A percentile compares a stretch with the other conserved stretches of the same genome.
phyloP scores from a whole-genome alignment of 2,888 invertebrate genomes.

The Drosophila lacicola region DNA sequence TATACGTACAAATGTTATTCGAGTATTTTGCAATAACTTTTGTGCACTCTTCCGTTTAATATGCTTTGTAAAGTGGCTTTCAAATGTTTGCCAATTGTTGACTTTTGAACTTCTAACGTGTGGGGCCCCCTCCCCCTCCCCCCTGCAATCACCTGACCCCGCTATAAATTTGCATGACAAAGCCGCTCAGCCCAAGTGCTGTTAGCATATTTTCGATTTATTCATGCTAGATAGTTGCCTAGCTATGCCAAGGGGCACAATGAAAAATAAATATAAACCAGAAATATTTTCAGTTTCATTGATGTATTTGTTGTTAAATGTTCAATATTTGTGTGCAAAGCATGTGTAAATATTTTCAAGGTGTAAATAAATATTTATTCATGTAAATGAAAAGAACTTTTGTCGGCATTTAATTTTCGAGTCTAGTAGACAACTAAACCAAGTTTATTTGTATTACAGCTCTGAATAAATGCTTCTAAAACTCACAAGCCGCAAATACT shows the following conservation, averaged over 20 bases:
- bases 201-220: slow-evolving; percentile 54
- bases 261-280: slow-evolving; percentile 1
- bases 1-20: slow-evolving; percentile 16
- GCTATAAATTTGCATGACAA: slow-evolving; percentile 67
- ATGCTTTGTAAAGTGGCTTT: slow-evolving; percentile 57
- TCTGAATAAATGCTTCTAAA: no score
- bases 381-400: no score
- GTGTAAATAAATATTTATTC: neutral
- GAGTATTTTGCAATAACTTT: slow-evolving; percentile 57
- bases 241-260: neutral
- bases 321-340: slow-evolving; percentile 1
- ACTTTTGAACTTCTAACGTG: slow-evolving; percentile 50
- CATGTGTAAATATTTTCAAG: neutral
- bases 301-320: slow-evolving; percentile 5
- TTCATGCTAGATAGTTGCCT: slow-evolving; percentile 49
- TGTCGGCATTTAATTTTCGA: neutral
- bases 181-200: slow-evolving; percentile 57
- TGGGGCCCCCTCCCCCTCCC: slow-evolving; percentile 5
- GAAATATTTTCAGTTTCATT: slow-evolving; percentile 16
- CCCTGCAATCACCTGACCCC: slow-evolving; percentile 1
- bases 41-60: slow-evolving; percentile 57
- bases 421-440: neutral
- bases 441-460: neutral
- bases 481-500: neutral
- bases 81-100: slow-evolving; percentile 66